Conservation (phyloP, 2,113 vertebrate genomes). For the Nothoprocta pentlandii region DNA sequence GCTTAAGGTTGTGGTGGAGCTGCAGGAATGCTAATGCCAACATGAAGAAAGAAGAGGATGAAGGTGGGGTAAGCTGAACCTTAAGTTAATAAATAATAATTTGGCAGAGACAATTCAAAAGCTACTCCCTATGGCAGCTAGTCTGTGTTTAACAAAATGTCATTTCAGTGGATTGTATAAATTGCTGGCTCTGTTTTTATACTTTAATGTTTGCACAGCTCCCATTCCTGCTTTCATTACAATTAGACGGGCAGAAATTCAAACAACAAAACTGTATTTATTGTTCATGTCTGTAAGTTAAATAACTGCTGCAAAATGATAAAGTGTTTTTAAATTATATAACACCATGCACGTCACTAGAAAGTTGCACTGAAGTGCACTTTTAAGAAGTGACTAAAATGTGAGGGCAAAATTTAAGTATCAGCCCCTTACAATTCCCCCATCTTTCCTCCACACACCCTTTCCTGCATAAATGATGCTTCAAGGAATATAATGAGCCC, state of each 20-base stretch:
- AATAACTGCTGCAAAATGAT: slow-evolving; percentile 6
- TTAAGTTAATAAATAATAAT: slow-evolving; percentile 47
- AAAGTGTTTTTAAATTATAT: not conserved
- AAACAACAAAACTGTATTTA: slow-evolving; percentile 43
- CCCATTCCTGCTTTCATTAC: slow-evolving; percentile 39
- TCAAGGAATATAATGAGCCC: not conserved
- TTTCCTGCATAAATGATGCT: not conserved
- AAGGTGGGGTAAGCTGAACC: not conserved
- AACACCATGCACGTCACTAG: not conserved
- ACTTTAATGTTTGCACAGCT: slow-evolving; percentile 53
- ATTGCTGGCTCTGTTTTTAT: slow-evolving; percentile 42
- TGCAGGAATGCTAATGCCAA: not conserved
- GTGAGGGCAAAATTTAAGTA: not conserved
- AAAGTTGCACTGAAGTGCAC: not conserved
- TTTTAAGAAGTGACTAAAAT: not conserved
- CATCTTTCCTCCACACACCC: not conserved
- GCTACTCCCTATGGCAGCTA: slow-evolving; percentile 49
- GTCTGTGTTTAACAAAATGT: slow-evolving; percentile 44
- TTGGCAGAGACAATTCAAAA: slow-evolving; percentile 3
- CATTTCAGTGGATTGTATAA: slow-evolving; percentile 55
- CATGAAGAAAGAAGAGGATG: not conserved
- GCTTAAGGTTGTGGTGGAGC: not conserved
- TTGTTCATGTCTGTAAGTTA: slow-evolving; percentile 16
- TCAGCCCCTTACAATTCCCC: not conserved
- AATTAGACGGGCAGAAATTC: slow-evolving; percentile 30